phyloP scores from a whole-genome alignment of 92 coral and sea anemone genomes.

The Pocillopora meandrina region DNA sequence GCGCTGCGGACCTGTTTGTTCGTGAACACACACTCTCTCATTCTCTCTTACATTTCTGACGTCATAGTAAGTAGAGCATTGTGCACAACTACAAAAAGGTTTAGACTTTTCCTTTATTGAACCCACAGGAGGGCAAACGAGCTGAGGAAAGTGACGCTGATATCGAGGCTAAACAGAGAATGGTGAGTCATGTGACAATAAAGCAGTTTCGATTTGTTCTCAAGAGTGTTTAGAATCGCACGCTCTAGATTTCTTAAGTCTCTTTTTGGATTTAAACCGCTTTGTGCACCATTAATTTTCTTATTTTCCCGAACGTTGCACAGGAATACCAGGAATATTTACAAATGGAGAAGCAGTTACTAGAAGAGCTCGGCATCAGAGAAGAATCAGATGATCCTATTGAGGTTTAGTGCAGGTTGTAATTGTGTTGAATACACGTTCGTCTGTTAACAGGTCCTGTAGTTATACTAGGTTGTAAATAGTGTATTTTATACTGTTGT shows the following conservation, averaged over 20 bases:
- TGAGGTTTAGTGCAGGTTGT: slow-evolving; percentile 31
- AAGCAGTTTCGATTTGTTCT: no score
- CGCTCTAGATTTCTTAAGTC: no score
- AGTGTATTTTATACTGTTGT: not conserved
- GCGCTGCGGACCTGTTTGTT: no score
- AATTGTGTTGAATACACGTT: not conserved
- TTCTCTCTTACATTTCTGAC: no score
- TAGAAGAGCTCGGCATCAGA: slow-evolving; percentile 89
- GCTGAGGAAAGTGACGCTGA: slow-evolving; percentile 92
- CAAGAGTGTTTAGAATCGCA: no score
- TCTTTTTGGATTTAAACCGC: no score
- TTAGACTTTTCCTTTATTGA: not conserved
- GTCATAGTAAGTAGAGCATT: no score
- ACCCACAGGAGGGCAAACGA: slow-evolving; percentile 70
- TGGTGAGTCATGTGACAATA: slow-evolving; percentile 51
- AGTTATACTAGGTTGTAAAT: slow-evolving; percentile 9
- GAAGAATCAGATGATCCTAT: slow-evolving; percentile 68
- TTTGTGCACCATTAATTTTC: not conserved
- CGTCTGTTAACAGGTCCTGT: not conserved
- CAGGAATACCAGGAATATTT: slow-evolving; percentile 95
- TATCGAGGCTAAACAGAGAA: slow-evolving; percentile 76
- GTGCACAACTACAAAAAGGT: not conserved
- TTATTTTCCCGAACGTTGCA: not conserved
- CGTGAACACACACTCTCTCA: no score
- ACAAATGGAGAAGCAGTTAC: slow-evolving; percentile 88